Evolutionary conservation across 1,140 invertebrate species (phyloP), one percentile per base, ranked within the genome.

Genomic region (Lasaia peninsularis): DNA sequence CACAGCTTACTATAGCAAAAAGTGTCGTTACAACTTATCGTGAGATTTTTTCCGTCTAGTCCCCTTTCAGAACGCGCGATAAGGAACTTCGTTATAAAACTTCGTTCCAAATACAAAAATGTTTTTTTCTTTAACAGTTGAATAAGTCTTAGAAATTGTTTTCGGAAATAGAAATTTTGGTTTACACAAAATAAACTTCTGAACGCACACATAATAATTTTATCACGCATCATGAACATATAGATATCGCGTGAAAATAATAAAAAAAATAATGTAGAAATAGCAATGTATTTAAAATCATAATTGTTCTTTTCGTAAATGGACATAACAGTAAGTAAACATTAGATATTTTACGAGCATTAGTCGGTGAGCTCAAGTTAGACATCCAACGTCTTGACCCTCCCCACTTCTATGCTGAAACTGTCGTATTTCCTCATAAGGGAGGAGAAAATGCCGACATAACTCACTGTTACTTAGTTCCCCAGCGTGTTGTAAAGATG

Each of bases 351-450:
- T 33, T 52, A 32, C 14, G 24, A 52, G 32, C 24, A 32, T 52
- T 52, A 62, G 63, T 73, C 69, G 69, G 65, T 65, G 60, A 58
- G 65, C 51, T 16, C 56, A 55, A 63, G 73, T 74, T 66, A 59
- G 71, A 70, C 73, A 79, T 78, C 79, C 75, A 76, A 78, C 75
- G 71, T 66, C 59, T 74, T 70, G 69, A 71, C 74, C 70, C 71
- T 75, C 65, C 51, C 63, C 63, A 67, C 72, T 69, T 69, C 63
- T 69, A 67, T 57, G 71, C 64, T 70, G 73, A 76, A 86, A 81
- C 76, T 83, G 78, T 82, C 84, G 84, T 87, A 84, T 85, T 87
- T 86, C 78, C 84, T 86, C 82, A 86, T 86, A 84, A 86, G 77
- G 81, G 75, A 72, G 78, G 73, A 77, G 80, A 84, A 74, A 82